Conservation (phyloP, 2,113 vertebrate species). For the Condylura cristata region DNA sequence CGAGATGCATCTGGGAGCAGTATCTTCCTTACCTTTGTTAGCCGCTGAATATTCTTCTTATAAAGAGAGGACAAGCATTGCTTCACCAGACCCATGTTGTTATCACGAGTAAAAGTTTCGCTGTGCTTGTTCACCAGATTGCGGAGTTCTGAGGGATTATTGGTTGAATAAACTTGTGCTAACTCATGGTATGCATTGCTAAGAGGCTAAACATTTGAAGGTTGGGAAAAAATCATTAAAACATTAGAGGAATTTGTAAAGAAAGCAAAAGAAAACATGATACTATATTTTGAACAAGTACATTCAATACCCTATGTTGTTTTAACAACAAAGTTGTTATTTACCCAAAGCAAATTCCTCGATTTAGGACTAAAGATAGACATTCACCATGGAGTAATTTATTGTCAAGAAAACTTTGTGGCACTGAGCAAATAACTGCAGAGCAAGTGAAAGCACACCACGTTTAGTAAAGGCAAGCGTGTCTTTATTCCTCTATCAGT, state of each 20-base stretch:
- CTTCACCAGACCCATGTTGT: slow-evolving; percentile 98
- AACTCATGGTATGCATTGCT: slow-evolving; percentile 99
- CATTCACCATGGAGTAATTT: neutral
- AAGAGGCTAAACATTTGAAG: slow-evolving; percentile 90
- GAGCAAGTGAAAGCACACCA: neutral
- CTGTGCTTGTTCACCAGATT: slow-evolving; percentile 96
- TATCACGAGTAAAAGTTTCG: slow-evolving; percentile 95
- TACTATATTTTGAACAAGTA: neutral
- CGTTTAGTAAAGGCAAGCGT: neutral
- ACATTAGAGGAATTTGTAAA: neutral
- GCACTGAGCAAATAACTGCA: neutral
- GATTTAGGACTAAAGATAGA: slow-evolving; percentile 36
- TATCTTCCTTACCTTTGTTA: slow-evolving; percentile 93
- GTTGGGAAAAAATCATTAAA: neutral
- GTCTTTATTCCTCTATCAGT: neutral
- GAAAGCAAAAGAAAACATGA: neutral
- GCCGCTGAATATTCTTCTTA: slow-evolving; percentile 99
- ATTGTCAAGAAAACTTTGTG: neutral
- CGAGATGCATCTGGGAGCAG: neutral
- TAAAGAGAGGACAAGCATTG: slow-evolving; percentile 98
- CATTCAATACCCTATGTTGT: neutral
- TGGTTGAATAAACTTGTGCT: slow-evolving; percentile 97
- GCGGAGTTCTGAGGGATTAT: slow-evolving; percentile 96
- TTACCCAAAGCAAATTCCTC: neutral
- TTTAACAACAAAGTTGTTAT: neutral